A percentile compares a stretch with the other conserved stretches of the same genome.
Evolutionary conservation across 2,888 invertebrate species (phyloP).

Genomic region (Torymus texanus): DNA sequence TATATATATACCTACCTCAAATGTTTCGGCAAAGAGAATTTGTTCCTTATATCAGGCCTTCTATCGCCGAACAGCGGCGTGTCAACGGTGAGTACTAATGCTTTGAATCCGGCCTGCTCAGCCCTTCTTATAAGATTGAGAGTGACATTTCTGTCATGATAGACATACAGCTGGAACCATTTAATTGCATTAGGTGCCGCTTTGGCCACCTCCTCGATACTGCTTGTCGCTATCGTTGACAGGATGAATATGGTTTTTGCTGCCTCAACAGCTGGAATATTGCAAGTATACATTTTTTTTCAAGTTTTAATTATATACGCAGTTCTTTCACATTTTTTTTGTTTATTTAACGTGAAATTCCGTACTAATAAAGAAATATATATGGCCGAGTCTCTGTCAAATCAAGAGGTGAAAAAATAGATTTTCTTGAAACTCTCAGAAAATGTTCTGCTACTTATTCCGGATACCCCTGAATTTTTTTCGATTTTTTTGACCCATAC

Average conservation of each 20-base stretch:
- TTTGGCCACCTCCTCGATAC: slow-evolving; percentile 90
- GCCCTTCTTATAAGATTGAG: slow-evolving; percentile 84
- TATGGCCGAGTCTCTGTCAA: no score
- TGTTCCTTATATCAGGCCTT: slow-evolving; percentile 88
- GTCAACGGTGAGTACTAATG: slow-evolving; percentile 91
- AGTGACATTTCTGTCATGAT: slow-evolving; percentile 86
- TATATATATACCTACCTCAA: slow-evolving; percentile 79
- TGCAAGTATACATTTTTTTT: not conserved
- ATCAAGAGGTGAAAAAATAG: no score
- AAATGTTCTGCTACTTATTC: no score
- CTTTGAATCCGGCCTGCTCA: slow-evolving; percentile 89
- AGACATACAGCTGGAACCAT: slow-evolving; percentile 96
- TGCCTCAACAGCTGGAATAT: slow-evolving; percentile 84
- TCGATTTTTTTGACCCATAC: no score
- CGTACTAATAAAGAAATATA: no score
- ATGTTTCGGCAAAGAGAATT: slow-evolving; percentile 88
- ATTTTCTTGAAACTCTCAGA: no score
- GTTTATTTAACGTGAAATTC: no score
- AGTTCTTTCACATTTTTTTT: no score
- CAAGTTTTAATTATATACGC: no score
- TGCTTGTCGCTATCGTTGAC: slow-evolving; percentile 90
- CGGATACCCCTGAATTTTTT: no score
- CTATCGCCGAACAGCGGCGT: slow-evolving; percentile 91
- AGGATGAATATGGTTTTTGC: slow-evolving; percentile 86
- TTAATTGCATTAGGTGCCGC: slow-evolving; percentile 85